Evolutionary conservation across 2,797 vertebrate genomes (phyloP), one percentile per base, ranked within the genome.

Genomic region (Momotus momota): DNA sequence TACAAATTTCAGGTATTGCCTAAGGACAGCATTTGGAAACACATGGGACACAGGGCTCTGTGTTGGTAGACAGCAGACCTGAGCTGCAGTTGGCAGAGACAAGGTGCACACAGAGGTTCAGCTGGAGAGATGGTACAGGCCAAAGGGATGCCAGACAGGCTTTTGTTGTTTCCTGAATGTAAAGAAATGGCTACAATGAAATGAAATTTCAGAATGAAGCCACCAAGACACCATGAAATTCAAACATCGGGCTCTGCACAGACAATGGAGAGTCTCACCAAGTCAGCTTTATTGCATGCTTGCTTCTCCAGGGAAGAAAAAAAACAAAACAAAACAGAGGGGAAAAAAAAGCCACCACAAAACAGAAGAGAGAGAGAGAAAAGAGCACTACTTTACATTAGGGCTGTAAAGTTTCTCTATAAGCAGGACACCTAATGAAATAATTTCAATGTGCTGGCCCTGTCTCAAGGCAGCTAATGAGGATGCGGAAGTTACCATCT

Each of bases 401-500:
- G 14, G 21, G 13, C 77, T 78, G 51, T 81, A 46, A 91, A 69
- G n/a, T 72, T 92, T 64, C 62, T 79, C n/a, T 90, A 12, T 72
- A 73, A 62, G 52, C 73, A 81, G 62, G 25, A 45, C 64, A 94
- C 25, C 18, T 88, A 86, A 86, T 88, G 81, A 90, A 93, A 71
- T 51, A 45, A 88, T 91, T 87, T 41, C 86, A 14, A 18, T 66
- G 27, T 66, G 31, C n/a, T 90, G 31, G 52, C 41, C 22, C n/a
- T 67, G 25, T 73, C 73, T 60, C 69, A 21, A 88, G 64, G 43
- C 86, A 70, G 22, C 40, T 75, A 88, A 84, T 52, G n/a, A 79
- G 48, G 55, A 84, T 70, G 45, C 33, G 31, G 40, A 70, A 9
- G n/a, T 40, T 66, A 86, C 81, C 29, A 58, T 49, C 58, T 69